These are phyloP conservation scores for Cotesia chilonis DNA, from an alignment of 1,140 invertebrate genomes.

Conservation along the genomic window DNA sequence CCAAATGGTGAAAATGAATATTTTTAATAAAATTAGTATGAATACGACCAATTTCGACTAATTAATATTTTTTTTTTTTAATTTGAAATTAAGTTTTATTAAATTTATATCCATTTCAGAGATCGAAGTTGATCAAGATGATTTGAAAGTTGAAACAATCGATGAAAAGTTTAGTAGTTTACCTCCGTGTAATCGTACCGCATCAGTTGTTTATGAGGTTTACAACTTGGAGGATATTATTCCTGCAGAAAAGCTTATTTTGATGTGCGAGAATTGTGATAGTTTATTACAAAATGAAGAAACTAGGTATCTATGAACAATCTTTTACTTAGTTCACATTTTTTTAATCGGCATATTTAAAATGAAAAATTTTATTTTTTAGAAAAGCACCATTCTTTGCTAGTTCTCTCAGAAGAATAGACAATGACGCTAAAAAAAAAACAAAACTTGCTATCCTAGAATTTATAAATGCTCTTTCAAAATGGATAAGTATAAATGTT, in stretches of 20 bases:
- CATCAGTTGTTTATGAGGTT: conserved; percentile 56
- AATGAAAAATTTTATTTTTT: conserved; percentile 23
- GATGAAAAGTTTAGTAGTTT: conserved; percentile 43
- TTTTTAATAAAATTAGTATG: too few species aligned
- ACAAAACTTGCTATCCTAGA: conserved; percentile 58
- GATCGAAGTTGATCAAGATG: conserved; percentile 32
- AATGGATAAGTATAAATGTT: conserved; percentile 56
- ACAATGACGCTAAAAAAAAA: conserved; percentile 40
- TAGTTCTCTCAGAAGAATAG: conserved; percentile 39
- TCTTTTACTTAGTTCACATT: conserved; percentile 14
- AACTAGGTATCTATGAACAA: conserved; percentile 41
- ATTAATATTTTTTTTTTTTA: too few species aligned
- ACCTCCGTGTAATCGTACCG: conserved; percentile 65
- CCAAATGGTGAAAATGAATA: too few species aligned
- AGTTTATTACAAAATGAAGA: conserved; percentile 46
- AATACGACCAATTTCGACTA: too few species aligned
- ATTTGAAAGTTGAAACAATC: conserved; percentile 39
- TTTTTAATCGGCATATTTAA: conserved; percentile 30
- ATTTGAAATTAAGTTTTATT: conserved; percentile 14
- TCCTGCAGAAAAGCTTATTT: conserved; percentile 56
- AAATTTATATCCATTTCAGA: conserved; percentile 11
- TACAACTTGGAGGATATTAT: conserved; percentile 64
- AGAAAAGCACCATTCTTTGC: conserved; percentile 49
- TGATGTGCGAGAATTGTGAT: conserved; percentile 49
- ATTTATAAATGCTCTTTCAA: conserved; percentile 59